phyloP scores from a whole-genome alignment of 2,113 vertebrate genomes.

The Heloderma charlesbogerti region DNA sequence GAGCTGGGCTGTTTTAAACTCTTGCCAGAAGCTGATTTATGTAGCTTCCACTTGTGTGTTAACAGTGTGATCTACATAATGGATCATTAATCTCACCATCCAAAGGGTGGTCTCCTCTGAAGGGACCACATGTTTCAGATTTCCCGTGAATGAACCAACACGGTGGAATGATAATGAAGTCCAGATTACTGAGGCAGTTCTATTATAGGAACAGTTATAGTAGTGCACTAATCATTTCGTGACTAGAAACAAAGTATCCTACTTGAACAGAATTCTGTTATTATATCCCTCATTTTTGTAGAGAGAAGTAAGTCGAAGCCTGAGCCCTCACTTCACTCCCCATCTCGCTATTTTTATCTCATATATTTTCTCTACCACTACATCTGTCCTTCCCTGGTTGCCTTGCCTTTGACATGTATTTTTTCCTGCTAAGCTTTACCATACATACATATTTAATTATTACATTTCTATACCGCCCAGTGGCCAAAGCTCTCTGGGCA shows the following conservation, averaged over 20 bases:
- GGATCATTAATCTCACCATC: constrained; percentile 33
- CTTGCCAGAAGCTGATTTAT: constrained; percentile 31
- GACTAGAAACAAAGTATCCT: background rate
- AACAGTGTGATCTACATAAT: constrained; percentile 35
- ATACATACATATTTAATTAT: too few species aligned
- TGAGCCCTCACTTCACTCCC: background rate
- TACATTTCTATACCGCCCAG: too few species aligned
- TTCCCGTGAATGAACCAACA: constrained; percentile 27
- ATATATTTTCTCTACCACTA: background rate
- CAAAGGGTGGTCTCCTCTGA: constrained; percentile 19
- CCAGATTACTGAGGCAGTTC: constrained; percentile 18
- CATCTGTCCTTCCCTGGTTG: background rate
- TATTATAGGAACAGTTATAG: constrained; percentile 3
- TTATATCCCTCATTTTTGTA: background rate
- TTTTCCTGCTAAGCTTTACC: background rate
- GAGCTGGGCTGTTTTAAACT: background rate
- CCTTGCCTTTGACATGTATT: background rate
- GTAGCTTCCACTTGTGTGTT: constrained; percentile 22
- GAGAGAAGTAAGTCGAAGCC: background rate
- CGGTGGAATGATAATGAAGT: constrained; percentile 30
- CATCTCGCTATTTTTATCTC: background rate
- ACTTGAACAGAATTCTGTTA: background rate
- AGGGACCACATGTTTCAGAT: constrained; percentile 17
- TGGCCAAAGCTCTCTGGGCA: too few species aligned
- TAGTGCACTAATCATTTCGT: background rate